A percentile compares a stretch with the other conserved stretches of the same genome.
Conservation (phyloP, 2,888 invertebrate genomes). For the Agrenia bidenticulata region DNA sequence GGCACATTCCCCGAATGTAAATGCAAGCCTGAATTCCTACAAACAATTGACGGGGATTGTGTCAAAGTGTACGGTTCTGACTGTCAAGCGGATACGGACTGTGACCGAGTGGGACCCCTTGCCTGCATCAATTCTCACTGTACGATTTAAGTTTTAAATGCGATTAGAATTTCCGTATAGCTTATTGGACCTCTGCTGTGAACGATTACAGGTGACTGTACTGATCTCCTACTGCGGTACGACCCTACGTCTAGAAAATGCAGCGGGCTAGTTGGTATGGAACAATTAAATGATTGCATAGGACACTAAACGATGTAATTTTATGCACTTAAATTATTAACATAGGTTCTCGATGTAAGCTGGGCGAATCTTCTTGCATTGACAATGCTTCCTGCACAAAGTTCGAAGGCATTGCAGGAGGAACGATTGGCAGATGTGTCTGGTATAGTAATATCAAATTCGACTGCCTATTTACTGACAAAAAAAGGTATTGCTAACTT, state of each 20-base stretch:
- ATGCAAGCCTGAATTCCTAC: constrained; percentile 38
- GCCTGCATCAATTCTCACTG: constrained; percentile 21
- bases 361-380: constrained; percentile 28
- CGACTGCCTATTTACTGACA: neutral
- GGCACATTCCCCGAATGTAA: constrained; percentile 32
- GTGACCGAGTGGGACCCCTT: constrained; percentile 26
- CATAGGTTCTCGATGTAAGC: constrained; percentile 19
- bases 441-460: constrained; percentile 9
- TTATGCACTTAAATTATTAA: neutral
- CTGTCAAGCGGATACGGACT: constrained; percentile 36
- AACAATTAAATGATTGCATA: neutral
- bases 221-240: constrained; percentile 23
- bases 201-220: constrained; percentile 8
- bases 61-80: constrained; percentile 30
- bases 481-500: neutral
- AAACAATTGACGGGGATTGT: constrained; percentile 36
- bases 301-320: neutral
- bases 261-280: constrained; percentile 29
- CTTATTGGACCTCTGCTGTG: too few relatives aligned
- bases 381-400: constrained; percentile 33
- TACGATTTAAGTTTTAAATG: neutral
- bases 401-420: constrained; percentile 26
- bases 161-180: too few relatives aligned
- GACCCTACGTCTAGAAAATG: constrained; percentile 33
- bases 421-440: constrained; percentile 32